These are phyloP conservation scores for Apogon hyalosoma DNA, from an alignment of 2,797 vertebrate genomes.

Conservation along the genomic window DNA sequence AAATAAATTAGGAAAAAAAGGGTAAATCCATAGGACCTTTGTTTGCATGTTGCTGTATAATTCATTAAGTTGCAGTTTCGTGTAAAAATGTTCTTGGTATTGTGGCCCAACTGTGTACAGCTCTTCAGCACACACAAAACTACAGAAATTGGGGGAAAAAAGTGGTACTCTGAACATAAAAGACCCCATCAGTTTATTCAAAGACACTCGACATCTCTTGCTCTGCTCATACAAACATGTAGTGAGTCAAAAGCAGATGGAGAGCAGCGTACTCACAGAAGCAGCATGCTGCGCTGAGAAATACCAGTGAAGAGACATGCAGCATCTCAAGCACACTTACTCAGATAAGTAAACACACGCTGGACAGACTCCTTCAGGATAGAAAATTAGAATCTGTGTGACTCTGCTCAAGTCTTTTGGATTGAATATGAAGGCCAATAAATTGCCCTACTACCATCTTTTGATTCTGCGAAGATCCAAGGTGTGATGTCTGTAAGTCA, in stretches of 20 bases:
- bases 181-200: slow-evolving; percentile 82
- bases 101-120: slow-evolving; percentile 54
- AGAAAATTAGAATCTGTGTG: slow-evolving; percentile 56
- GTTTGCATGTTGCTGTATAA: slow-evolving; percentile 20
- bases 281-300: slow-evolving; percentile 77
- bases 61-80: slow-evolving; percentile 33
- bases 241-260: slow-evolving; percentile 80
- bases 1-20: not conserved
- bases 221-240: slow-evolving; percentile 77
- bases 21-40: not conserved
- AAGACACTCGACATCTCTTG: slow-evolving; percentile 80
- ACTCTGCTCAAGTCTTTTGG: slow-evolving; percentile 35
- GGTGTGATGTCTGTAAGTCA: slow-evolving; percentile 4
- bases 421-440: slow-evolving; percentile 49
- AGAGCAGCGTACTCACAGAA: slow-evolving; percentile 79
- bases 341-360: slow-evolving; percentile 71
- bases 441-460: slow-evolving; percentile 29
- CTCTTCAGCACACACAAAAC: slow-evolving; percentile 69
- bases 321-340: slow-evolving; percentile 83
- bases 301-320: slow-evolving; percentile 80
- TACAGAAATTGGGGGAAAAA: slow-evolving; percentile 53
- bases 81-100: slow-evolving; percentile 49
- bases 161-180: slow-evolving; percentile 75
- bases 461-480: slow-evolving; percentile 10
- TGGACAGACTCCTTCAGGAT: slow-evolving; percentile 63